Base-by-base conservation (phyloP, 1,140 invertebrate species). In the Arion vulgaris region DNA sequence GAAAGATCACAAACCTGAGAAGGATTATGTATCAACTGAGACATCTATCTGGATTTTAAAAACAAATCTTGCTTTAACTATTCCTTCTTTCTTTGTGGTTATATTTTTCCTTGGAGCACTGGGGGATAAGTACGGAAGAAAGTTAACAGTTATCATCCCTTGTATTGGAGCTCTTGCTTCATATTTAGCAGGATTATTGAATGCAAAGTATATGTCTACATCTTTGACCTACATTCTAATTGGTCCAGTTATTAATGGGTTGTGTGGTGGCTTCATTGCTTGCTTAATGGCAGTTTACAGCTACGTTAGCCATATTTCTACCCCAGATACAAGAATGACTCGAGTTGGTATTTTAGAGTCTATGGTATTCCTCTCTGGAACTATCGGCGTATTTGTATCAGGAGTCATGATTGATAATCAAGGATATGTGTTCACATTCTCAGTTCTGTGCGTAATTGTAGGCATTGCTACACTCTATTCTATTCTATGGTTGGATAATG, bases 231-330 rank as follows among this genome's bases (percentile, higher is more conserved):
- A 89, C 79, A 86, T 94, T 41, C 83, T 93, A 32, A 81, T 93
- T 80, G 92, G 92, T 53, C 88, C 88, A 53, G 34, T 91, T 39
- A 28, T 93, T 0, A 92, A 90, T 75, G 93, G 93, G 0, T 87
- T 97, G 0, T 95, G 95, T 11, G 96, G 96, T 0, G 96, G 96
- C 1, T 96, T 95, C 95, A 96, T 97, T 86, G 96, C 96, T 28
- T 95, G 97, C 94, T 95, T 97, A 84, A 97, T 97, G 95, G 96
- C 96, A 23, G 95, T 96, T 49, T 97, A 97, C 90, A 97, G 96
- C 90, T 97, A 97, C 87, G 95, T 98, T 62, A 96, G 95, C 0
- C 96, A 97, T 89, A 95, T 97, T 15, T 97, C 96, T 0, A 95
- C 95, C 11, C 94, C 95, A 76, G 95, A 96, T 90, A 95, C 95